Base-by-base conservation (phyloP, 2,113 vertebrate species). In the Leptosomus discolor region DNA sequence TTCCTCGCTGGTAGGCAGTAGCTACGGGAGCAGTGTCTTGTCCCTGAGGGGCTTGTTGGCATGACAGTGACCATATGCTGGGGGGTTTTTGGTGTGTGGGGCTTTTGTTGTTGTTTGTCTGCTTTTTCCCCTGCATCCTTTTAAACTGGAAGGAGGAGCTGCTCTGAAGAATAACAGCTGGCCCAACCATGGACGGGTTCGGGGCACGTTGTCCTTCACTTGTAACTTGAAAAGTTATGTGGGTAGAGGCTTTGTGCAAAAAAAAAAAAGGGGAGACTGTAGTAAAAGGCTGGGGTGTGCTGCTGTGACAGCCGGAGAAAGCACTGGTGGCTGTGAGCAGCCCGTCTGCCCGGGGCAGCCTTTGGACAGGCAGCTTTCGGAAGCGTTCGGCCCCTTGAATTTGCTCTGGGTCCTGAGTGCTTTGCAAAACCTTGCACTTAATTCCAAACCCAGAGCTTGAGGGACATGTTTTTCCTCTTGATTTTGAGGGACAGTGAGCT, bases 1-100 rank as follows among this genome's bases (percentile, higher is more conserved):
- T 32, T 51, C 56, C 69, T 56, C 0, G 0, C 20, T 3, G 1
- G 1, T 5, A 1, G 3, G 12, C 53, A 43, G 56, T 11, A n/a
- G 48, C 19, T 27, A 5, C 15, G 29, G 41, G 24, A 80, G 56
- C 32, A 34, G 45, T 2, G 2, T 10, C 36, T 54, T n/a, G 22
- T 37, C 53, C 67, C 51, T 6, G 1, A 8, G 24, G 29, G 22
- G 11, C 10, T 21, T 20, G 23, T n/a, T 63, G 77, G n/a, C 3
- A 2, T 15, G 30, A 48, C 15, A 19, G 85, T 36, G 43, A 60
- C 27, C 15, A 51, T 20, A 20, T 18, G 18, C 19, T 76, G 37
- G n/a, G 21, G 2, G 1, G 2, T 50, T 71, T 37, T 27, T 13
- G 12, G 19, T 32, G 10, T 12, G 4, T 8, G 4, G 43, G 18